phyloP scores from a whole-genome alignment of 2,113 vertebrate species.

The Phylloscopus trochilus region DNA sequence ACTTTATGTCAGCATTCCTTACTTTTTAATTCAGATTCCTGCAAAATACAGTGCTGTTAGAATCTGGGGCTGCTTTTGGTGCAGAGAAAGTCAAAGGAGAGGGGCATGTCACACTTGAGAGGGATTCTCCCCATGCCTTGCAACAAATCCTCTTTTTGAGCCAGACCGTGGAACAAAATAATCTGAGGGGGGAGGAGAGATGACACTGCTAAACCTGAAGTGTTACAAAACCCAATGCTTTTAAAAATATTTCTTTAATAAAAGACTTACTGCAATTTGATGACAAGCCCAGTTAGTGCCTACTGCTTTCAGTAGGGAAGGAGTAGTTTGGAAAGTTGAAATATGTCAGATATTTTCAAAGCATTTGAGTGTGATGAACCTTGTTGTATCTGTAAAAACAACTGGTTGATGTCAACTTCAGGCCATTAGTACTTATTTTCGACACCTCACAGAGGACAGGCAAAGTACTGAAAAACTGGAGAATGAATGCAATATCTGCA shows the following conservation, averaged over 20 bases:
- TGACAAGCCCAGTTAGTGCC: neutral
- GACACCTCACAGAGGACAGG: neutral
- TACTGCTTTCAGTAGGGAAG: neutral
- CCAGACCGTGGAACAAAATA: neutral
- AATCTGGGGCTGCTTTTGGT: neutral
- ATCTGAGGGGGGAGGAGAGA: neutral
- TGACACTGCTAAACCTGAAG: neutral
- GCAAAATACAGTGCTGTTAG: neutral
- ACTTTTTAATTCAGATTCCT: neutral
- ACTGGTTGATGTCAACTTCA: neutral
- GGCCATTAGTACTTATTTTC: neutral
- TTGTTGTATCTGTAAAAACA: neutral
- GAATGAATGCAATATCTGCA: neutral
- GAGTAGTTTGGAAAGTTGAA: neutral
- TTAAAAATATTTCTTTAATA: neutral
- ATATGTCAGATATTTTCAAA: neutral
- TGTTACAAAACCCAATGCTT: rapidly evolving
- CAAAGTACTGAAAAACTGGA: neutral
- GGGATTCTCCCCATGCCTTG: neutral
- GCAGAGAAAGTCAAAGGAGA: neutral
- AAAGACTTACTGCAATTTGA: neutral
- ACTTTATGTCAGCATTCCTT: neutral
- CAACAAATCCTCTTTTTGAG: neutral
- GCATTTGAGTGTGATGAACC: neutral
- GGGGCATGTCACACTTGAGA: neutral